Conservation (phyloP, 2,888 invertebrate species). For the Exocentrus adspersus region DNA sequence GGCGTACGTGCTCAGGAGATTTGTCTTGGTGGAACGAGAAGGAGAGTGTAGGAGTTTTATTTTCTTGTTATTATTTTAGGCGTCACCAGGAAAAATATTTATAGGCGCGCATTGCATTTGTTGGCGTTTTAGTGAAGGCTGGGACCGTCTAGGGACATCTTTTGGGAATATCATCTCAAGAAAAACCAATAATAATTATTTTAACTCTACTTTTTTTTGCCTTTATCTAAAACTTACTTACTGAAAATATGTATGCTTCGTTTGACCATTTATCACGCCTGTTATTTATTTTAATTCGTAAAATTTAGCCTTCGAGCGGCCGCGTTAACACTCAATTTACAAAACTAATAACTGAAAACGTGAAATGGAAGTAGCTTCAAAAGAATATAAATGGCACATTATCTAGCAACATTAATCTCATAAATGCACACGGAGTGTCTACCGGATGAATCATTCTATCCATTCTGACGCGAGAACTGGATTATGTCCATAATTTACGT, state of each 20-base stretch:
- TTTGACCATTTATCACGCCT: too few species aligned
- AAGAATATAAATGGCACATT: constrained; percentile 16
- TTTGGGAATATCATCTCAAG: too few species aligned
- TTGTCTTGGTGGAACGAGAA: not conserved
- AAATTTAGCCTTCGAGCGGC: too few species aligned
- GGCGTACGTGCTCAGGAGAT: not conserved
- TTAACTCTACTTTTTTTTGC: too few species aligned
- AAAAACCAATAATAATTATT: too few species aligned
- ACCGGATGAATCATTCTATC: constrained; percentile 10
- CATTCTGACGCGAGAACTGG: not conserved
- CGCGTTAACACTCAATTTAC: not conserved
- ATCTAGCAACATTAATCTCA: constrained; percentile 12
- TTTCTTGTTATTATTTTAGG: not conserved
- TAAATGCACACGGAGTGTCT: constrained; percentile 12
- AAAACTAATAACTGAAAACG: not conserved
- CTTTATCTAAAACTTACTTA: too few species aligned
- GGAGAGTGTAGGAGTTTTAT: not conserved
- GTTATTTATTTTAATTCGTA: too few species aligned
- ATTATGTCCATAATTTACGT: constrained; percentile 13
- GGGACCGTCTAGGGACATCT: too few species aligned
- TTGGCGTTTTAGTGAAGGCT: too few species aligned
- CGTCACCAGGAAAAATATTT: not conserved
- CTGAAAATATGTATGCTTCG: too few species aligned
- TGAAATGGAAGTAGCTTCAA: constrained; percentile 2
- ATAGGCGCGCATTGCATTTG: not conserved